Percentiles rank a stretch among this genome's conserved stretches.
phyloP scores from a whole-genome alignment of 2,888 invertebrate species.

The Hybos culiciformis region DNA sequence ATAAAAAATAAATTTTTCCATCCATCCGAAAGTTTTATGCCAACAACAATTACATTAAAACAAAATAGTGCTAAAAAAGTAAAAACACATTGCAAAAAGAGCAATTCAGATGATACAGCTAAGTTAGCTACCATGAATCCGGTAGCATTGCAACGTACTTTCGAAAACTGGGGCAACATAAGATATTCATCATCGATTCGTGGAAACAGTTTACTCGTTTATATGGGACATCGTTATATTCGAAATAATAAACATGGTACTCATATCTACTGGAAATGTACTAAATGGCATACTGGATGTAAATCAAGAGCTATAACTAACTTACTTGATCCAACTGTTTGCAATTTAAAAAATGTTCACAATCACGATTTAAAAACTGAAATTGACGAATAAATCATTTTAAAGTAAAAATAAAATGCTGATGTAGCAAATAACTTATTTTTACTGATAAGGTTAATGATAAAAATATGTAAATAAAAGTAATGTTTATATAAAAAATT shows the following conservation, averaged over 20 bases:
- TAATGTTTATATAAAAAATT: too few species aligned
- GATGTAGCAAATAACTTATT: neutral
- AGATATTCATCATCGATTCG: conserved; percentile 27
- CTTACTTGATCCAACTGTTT: conserved; percentile 21
- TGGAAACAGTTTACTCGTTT: conserved; percentile 30
- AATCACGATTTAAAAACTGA: conserved; percentile 25
- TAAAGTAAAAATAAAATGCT: too few species aligned
- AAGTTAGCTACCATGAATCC: neutral
- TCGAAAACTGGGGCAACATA: conserved; percentile 26
- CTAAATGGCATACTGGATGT: conserved; percentile 34
- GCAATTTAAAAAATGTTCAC: conserved; percentile 30
- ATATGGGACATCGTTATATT: conserved; percentile 32
- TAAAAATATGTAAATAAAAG: too few species aligned
- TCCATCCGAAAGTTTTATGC: conserved; percentile 11
- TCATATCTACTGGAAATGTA: conserved; percentile 36
- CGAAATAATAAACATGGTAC: conserved; percentile 33
- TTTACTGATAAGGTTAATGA: too few species aligned
- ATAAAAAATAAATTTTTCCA: too few species aligned
- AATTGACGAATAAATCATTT: too few species aligned
- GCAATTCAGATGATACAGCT: neutral
- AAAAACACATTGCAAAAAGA: neutral
- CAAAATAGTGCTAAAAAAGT: too few species aligned
- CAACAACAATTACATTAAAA: conserved; percentile 5
- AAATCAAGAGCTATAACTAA: conserved; percentile 33
- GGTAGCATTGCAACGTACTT: conserved; percentile 16